Evolutionary conservation across 2,113 vertebrate species (phyloP), one percentile per base, ranked within the genome.

Genomic region (Phalacrocorax brasilianus): DNA sequence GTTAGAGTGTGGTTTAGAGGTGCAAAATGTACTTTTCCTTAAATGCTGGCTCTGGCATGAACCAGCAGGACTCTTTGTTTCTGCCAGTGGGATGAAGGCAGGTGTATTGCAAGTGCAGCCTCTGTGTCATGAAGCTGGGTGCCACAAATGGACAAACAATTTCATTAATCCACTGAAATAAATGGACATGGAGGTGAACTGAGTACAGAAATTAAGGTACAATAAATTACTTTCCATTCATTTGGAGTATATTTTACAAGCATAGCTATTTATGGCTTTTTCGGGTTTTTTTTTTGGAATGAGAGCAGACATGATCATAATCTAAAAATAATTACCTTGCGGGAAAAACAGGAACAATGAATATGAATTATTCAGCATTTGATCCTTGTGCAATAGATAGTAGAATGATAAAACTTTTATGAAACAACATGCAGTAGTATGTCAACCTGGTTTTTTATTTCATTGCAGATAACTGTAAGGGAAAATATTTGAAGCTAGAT

Each of bases 401-500:
- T 21, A 66, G 62, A 89, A 70, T 70, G 71, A 83, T 85, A 91
- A 79, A 82, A 71, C 14, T 76, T 49, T 50, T 58, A 66, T 38
- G 40, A 72, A 96, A 65, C 40, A 75, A 17, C 33, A n/a, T 24
- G 44, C 20, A 61, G 16, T 66, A 45, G n/a, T n/a, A 27, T 77
- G 53, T 70, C 79, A 67, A 88, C 56, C 30, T 72, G 17, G 0
- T 61, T 77, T 89, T 53, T 92, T 59, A 76, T 90, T 93, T 88
- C 47, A 53, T 47, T 84, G 72, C 35, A 81, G 61, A 71, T 81
- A 92, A 93, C 45, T 76, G 9, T 75, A 80, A 80, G 55, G 14
- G 44, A 67, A 82, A 80, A 88, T 91, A 90, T 55, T 79, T 93
- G 66, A 91, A 96, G 70, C 13, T 82, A 58, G 49, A 30, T 91